A percentile compares a stretch with the other conserved stretches of the same genome.
Evolutionary conservation across 2,888 invertebrate species (phyloP).

Genomic region (Thecocarcelia acutangulata): DNA sequence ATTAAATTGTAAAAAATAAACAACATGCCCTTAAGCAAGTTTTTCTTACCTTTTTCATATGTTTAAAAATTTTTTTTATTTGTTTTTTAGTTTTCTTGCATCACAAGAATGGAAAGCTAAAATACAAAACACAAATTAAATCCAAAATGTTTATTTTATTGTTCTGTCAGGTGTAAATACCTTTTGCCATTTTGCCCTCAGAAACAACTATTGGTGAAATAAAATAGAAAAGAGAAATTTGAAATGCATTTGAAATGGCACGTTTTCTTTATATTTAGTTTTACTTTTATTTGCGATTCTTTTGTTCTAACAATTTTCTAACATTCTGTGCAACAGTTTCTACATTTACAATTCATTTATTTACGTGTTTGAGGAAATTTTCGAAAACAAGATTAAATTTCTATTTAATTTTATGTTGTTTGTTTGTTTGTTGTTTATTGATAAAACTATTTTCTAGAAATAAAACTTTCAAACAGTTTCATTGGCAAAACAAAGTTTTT

Average conservation of each 20-base stretch:
- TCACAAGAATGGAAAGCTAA: not conserved
- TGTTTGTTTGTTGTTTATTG: too few species aligned
- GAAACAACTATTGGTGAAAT: conserved; percentile 2
- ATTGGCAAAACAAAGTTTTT: too few species aligned
- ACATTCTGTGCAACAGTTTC: not conserved
- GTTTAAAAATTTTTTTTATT: not conserved
- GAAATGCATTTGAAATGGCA: conserved; percentile 36
- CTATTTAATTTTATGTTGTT: too few species aligned
- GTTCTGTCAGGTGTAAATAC: conserved; percentile 9
- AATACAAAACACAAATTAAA: not conserved
- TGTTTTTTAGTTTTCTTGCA: not conserved
- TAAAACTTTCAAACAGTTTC: not conserved
- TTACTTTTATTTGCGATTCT: conserved; percentile 34
- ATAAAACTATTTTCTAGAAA: not conserved
- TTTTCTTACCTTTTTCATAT: not conserved
- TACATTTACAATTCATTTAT: conserved; percentile 13
- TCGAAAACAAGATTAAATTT: too few species aligned
- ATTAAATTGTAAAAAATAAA: not conserved
- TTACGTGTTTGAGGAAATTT: not conserved
- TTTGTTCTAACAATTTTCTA: conserved; percentile 3
- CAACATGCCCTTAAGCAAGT: conserved; percentile 6
- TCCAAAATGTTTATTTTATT: conserved; percentile 7
- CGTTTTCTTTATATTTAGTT: conserved; percentile 30
- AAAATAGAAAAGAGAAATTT: conserved; percentile 23
- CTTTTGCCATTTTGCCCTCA: conserved; percentile 29